Conservation (phyloP, 2,113 vertebrate genomes). For the Tringa solitaria region DNA sequence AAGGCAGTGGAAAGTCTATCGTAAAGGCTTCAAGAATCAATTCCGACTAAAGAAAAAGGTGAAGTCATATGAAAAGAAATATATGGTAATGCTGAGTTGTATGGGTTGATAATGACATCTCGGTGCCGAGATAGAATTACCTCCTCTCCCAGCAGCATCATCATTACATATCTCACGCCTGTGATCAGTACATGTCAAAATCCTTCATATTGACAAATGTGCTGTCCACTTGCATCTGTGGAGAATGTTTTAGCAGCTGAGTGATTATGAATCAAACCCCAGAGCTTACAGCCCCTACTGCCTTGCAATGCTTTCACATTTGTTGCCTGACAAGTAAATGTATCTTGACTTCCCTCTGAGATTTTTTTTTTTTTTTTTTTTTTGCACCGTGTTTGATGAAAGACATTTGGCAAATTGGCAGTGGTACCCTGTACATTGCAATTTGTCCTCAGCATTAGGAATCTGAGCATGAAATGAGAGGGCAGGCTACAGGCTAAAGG, state of each 20-base stretch:
- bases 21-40: slow-evolving; percentile 58
- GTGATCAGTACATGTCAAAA: slow-evolving; percentile 98
- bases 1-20: slow-evolving; percentile 30
- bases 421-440: slow-evolving; percentile 81
- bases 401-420: slow-evolving; percentile 95
- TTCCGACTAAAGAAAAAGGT: slow-evolving; percentile 61
- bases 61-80: slow-evolving; percentile 53
- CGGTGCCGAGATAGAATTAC: slow-evolving; percentile 76
- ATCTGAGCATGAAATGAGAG: slow-evolving; percentile 75
- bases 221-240: slow-evolving; percentile 97
- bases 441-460: slow-evolving; percentile 82
- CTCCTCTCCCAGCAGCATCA: slow-evolving; percentile 85
- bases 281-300: slow-evolving; percentile 77
- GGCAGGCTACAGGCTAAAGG: slow-evolving; percentile 70
- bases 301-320: slow-evolving; percentile 78
- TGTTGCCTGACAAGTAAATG: slow-evolving; percentile 86
- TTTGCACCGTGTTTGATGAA: slow-evolving; percentile 81
- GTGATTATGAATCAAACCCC: slow-evolving; percentile 99
- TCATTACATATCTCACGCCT: slow-evolving; percentile 96
- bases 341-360: slow-evolving; percentile 85
- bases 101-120: slow-evolving; percentile 75
- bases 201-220: slow-evolving; percentile 99
- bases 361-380: slow-evolving; percentile 74
- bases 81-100: slow-evolving; percentile 54
- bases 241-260: slow-evolving; percentile 98